Evolutionary conservation across 92 coral and sea anemone species (phyloP).

Genomic region (Umimayanthus kanabou): DNA sequence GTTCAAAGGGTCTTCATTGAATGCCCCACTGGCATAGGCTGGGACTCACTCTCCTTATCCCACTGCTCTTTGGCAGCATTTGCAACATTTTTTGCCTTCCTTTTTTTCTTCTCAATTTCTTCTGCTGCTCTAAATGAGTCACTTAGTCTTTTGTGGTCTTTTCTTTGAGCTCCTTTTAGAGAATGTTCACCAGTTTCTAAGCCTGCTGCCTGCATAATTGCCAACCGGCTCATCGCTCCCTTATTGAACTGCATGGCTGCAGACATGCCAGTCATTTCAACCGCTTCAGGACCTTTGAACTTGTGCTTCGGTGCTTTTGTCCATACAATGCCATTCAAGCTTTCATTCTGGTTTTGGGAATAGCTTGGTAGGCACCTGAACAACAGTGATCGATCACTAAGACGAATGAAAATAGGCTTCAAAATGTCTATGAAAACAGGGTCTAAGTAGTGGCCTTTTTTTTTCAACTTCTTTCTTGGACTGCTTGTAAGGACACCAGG

Average conservation of each 20-base stretch:
- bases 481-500: constrained; percentile 38
- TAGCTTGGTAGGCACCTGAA: constrained; percentile 41
- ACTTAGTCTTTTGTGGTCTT: background rate
- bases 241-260: constrained; percentile 43
- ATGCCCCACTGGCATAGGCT: constrained; percentile 44
- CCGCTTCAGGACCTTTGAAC: constrained; percentile 50
- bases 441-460: constrained; percentile 45
- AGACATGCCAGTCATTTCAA: constrained; percentile 53
- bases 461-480: constrained; percentile 20
- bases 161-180: constrained; percentile 12
- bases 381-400: constrained; percentile 42
- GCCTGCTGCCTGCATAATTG: constrained; percentile 42
- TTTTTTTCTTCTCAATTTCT: constrained; percentile 40
- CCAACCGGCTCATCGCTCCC: constrained; percentile 30
- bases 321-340: constrained; percentile 43
- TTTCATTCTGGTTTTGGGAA: constrained; percentile 40
- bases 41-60: constrained; percentile 21
- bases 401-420: constrained; percentile 43
- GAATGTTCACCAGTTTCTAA: constrained; percentile 19
- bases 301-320: constrained; percentile 43
- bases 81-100: constrained; percentile 19
- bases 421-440: constrained; percentile 44
- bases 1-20: constrained; percentile 35
- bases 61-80: constrained; percentile 28
- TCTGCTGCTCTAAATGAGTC: constrained; percentile 24